phyloP scores from a whole-genome alignment of 2,113 vertebrate species.

The Ceuthmochares aereus region DNA sequence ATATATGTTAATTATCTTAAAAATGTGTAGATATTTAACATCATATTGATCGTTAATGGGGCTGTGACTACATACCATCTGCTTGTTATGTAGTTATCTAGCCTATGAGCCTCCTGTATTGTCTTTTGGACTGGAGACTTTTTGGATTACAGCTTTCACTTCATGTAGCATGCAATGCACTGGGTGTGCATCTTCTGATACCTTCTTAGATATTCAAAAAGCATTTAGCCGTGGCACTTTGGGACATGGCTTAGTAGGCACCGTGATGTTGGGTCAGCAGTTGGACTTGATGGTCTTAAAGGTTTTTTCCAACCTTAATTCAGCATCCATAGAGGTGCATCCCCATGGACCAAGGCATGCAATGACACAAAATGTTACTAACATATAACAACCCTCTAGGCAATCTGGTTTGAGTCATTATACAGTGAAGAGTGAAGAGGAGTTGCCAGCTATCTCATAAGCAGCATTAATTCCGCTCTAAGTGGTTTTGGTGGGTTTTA shows the following conservation, averaged over 20 bases:
- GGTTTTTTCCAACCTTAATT: neutral
- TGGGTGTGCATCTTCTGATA: neutral
- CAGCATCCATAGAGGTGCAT: neutral
- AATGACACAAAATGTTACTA: neutral
- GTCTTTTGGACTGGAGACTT: neutral
- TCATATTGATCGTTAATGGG: neutral
- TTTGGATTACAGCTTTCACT: neutral
- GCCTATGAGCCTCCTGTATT: neutral
- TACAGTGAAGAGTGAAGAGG: neutral
- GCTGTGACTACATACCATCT: neutral
- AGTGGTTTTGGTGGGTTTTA: neutral
- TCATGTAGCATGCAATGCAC: accelerated
- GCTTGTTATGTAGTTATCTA: neutral
- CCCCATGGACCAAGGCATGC: accelerated
- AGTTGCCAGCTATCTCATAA: neutral
- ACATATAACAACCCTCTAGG: neutral
- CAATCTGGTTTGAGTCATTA: neutral
- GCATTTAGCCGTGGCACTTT: no score
- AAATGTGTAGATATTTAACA: neutral
- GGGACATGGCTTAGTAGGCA: no score
- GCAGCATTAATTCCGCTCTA: neutral
- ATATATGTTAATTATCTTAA: neutral
- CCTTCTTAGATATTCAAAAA: neutral
- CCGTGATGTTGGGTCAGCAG: no score
- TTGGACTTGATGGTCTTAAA: no score